Evolutionary conservation across 1,140 invertebrate genomes (phyloP).

Genomic region (Paraescarpia echinospica): DNA sequence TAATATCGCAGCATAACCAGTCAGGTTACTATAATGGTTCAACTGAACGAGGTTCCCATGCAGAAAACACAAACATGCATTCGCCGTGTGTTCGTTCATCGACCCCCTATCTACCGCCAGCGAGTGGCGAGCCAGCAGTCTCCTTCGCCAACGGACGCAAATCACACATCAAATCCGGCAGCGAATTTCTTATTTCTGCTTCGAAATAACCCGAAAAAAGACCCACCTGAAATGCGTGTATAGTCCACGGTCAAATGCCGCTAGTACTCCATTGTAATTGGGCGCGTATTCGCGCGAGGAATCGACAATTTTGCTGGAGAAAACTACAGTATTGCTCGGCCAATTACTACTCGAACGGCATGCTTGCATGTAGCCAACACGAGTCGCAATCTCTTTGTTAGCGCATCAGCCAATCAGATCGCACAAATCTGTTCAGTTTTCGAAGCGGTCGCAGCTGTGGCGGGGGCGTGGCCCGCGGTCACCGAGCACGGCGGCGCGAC

Average conservation of each 20-base stretch:
- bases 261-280: not conserved
- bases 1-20: not conserved
- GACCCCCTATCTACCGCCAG: not conserved
- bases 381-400: not conserved
- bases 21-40: not conserved
- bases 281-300: not conserved
- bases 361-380: conserved; percentile 3
- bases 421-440: not conserved
- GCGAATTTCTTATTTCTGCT: not conserved
- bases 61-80: not conserved
- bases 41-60: not conserved
- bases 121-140: not conserved
- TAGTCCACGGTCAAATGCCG: not conserved
- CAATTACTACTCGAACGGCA: conserved; percentile 4
- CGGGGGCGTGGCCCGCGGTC: not conserved
- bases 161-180: not conserved
- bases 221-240: not conserved
- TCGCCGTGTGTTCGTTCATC: not conserved
- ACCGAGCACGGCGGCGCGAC: not conserved
- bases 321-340: not conserved
- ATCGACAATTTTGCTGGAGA: not conserved
- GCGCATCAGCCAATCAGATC: not conserved
- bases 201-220: not conserved
- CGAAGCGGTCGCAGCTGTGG: not conserved
- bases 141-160: not conserved